phyloP scores from a whole-genome alignment of 2,888 invertebrate species.

The Cynaeus angustus region DNA sequence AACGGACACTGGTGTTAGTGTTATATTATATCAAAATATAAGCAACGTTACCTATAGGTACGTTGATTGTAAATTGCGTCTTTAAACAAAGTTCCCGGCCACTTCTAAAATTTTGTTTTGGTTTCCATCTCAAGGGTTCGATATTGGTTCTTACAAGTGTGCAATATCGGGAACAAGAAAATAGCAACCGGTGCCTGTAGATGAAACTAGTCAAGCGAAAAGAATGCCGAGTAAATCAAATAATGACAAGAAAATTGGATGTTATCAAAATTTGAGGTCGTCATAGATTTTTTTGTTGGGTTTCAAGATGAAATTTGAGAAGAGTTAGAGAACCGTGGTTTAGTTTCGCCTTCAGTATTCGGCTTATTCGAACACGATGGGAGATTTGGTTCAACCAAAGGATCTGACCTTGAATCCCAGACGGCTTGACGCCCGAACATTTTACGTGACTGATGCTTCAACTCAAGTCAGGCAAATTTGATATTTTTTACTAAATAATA shows the following conservation, averaged over 20 bases:
- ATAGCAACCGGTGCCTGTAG: conserved; percentile 33
- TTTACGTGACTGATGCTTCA: conserved; percentile 48
- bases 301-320: not conserved
- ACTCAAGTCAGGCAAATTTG: conserved; percentile 44
- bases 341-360: not conserved
- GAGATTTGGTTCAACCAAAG: conserved; percentile 38
- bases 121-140: too few species aligned
- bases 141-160: too few species aligned
- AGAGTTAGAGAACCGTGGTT: not conserved
- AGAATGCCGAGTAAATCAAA: not conserved
- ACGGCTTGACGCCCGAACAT: conserved; percentile 57
- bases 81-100: too few species aligned
- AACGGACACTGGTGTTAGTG: too few species aligned
- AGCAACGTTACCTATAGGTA: too few species aligned
- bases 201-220: conserved; percentile 12
- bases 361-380: conserved; percentile 16
- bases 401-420: conserved; percentile 55
- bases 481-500: conserved; percentile 48
- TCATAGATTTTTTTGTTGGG: not conserved
- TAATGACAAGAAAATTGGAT: not conserved
- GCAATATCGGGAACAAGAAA: conserved; percentile 51
- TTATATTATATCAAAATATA: too few species aligned
- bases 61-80: too few species aligned
- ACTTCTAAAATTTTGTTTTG: too few species aligned
- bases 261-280: not conserved